These are phyloP conservation scores for Thereva unica DNA, from an alignment of 2,888 invertebrate species.

Conservation along the genomic window DNA sequence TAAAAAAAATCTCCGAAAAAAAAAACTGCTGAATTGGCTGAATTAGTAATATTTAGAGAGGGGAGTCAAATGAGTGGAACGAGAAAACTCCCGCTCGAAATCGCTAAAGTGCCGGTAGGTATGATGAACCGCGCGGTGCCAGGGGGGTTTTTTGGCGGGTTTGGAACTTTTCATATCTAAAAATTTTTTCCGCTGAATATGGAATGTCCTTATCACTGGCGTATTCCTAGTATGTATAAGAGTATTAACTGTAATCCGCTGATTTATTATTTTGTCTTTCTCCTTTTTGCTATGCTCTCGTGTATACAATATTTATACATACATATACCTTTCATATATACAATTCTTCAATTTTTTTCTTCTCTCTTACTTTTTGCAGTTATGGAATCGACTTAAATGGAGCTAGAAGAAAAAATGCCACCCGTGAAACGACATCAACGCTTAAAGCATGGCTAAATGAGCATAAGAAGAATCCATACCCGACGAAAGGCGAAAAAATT, in stretches of 20 bases:
- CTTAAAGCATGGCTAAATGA: constrained; percentile 98
- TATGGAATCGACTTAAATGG: constrained; percentile 96
- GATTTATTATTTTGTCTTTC: constrained; percentile 28
- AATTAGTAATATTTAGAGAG: constrained; percentile 29
- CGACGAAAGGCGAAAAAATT: constrained; percentile 98
- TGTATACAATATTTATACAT: constrained; percentile 51
- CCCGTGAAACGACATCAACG: constrained; percentile 96
- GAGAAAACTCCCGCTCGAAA: too few species aligned
- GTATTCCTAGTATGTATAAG: constrained; percentile 3
- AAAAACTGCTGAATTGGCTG: constrained; percentile 38
- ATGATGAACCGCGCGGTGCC: too few species aligned
- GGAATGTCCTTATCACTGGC: constrained; percentile 10
- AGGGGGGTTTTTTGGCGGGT: too few species aligned
- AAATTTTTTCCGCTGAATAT: constrained; percentile 21
- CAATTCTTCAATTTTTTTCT: constrained; percentile 33
- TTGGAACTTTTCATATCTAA: too few species aligned
- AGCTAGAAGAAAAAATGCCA: constrained; percentile 95
- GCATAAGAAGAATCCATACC: constrained; percentile 99
- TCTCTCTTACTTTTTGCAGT: constrained; percentile 60
- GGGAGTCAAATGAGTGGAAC: not conserved
- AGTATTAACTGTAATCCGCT: constrained; percentile 10
- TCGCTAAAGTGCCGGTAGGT: too few species aligned
- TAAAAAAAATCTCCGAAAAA: constrained; percentile 26
- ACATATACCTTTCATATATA: constrained; percentile 5
- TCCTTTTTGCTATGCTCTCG: constrained; percentile 65